Percentiles rank a stretch among this genome's conserved stretches.
Conservation (phyloP, 2,888 invertebrate genomes). For the Zygaena filipendulae region DNA sequence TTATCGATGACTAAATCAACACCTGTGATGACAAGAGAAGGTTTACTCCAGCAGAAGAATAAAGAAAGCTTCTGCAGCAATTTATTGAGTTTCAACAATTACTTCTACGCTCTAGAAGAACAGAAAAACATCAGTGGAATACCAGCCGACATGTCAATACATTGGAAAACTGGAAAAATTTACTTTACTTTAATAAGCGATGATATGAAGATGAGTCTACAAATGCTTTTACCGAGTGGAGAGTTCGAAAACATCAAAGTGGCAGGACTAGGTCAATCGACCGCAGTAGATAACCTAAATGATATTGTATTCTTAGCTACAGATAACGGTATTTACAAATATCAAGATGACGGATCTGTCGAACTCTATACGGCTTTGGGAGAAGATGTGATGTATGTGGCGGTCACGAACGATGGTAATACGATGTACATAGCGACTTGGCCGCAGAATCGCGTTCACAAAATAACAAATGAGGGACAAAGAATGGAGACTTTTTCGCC, state of each 20-base stretch:
- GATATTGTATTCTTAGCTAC: slow-evolving; percentile 54
- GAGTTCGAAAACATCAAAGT: slow-evolving; percentile 44
- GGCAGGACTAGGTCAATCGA: slow-evolving; percentile 49
- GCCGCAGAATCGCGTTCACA: slow-evolving; percentile 54
- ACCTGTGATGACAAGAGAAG: slow-evolving; percentile 38
- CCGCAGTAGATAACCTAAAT: slow-evolving; percentile 54
- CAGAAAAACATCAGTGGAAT: slow-evolving; percentile 36
- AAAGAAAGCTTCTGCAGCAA: slow-evolving; percentile 30
- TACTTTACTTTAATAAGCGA: slow-evolving; percentile 51
- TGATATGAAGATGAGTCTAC: slow-evolving; percentile 50
- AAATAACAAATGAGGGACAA: slow-evolving; percentile 41
- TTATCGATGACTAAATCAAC: too few species aligned
- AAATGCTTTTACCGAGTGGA: slow-evolving; percentile 36
- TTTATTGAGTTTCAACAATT: slow-evolving; percentile 37
- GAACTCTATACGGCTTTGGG: slow-evolving; percentile 43
- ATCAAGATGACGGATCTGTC: slow-evolving; percentile 39
- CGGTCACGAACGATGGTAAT: slow-evolving; percentile 37
- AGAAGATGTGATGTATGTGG: slow-evolving; percentile 56
- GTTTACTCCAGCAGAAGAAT: slow-evolving; percentile 24
- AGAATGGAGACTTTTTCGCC: slow-evolving; percentile 36
- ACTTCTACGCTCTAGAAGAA: slow-evolving; percentile 34
- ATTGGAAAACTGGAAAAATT: slow-evolving; percentile 50
- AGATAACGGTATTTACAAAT: slow-evolving; percentile 58
- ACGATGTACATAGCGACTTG: slow-evolving; percentile 53
- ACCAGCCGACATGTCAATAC: slow-evolving; percentile 50